Conservation (phyloP, 1,140 invertebrate species). For the Paraescarpia echinospica region DNA sequence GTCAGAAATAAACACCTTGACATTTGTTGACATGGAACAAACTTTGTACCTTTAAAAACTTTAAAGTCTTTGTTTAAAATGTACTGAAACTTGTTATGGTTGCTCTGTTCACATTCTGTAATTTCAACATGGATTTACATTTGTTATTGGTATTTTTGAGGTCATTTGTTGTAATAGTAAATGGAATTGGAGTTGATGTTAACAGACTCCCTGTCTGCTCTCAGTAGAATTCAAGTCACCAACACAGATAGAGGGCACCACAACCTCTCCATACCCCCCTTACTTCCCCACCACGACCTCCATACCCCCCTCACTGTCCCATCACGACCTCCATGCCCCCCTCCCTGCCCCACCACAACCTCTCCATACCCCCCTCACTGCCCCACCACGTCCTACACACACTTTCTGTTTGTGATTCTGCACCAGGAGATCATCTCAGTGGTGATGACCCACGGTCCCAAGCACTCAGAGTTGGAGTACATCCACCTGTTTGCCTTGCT, state of each 20-base stretch:
- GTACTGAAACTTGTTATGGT: too few relatives aligned
- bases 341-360: too few relatives aligned
- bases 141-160: too few relatives aligned
- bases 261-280: neutral
- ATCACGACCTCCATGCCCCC: neutral
- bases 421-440: conserved; percentile 54
- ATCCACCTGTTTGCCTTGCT: conserved; percentile 45
- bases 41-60: too few relatives aligned
- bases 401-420: neutral
- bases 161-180: too few relatives aligned
- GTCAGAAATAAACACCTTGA: too few relatives aligned
- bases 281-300: neutral
- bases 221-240: neutral
- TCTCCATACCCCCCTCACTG: neutral
- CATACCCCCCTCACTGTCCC: neutral
- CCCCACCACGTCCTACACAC: neutral
- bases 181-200: too few relatives aligned
- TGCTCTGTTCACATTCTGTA: too few relatives aligned
- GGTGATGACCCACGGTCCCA: conserved; percentile 50
- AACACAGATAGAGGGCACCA: neutral
- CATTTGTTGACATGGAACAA: too few relatives aligned
- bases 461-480: conserved; percentile 50
- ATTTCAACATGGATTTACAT: too few relatives aligned
- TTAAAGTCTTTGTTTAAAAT: too few relatives aligned
- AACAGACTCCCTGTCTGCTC: too few relatives aligned